A percentile compares a stretch with the other conserved stretches of the same genome.
Conservation (phyloP, 2,113 vertebrate genomes). For the Pseudopodoces humilis region DNA sequence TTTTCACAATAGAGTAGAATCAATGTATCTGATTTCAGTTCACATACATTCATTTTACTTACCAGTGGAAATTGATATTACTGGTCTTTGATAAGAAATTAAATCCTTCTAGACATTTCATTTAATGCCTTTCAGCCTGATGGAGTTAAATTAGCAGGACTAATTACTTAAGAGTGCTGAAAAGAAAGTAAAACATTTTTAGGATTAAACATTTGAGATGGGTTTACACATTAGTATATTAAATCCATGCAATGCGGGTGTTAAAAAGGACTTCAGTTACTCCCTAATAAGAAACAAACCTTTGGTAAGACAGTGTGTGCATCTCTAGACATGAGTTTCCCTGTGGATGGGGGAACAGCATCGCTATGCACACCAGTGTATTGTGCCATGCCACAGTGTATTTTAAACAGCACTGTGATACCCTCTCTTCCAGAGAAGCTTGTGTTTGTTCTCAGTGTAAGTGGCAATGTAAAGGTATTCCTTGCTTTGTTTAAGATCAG, state of each 20-base stretch:
- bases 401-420: background rate
- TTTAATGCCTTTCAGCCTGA: slow-evolving; percentile 2
- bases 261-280: background rate
- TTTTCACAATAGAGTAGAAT: background rate
- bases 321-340: background rate
- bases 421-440: background rate
- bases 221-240: background rate
- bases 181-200: slow-evolving; percentile 13
- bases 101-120: slow-evolving; percentile 8
- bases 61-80: background rate
- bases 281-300: background rate
- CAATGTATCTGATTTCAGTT: slow-evolving; percentile 4
- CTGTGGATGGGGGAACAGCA: background rate
- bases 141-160: slow-evolving; percentile 36
- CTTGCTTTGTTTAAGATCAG: background rate
- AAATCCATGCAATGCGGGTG: background rate
- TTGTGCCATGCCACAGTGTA: background rate
- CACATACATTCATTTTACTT: slow-evolving; percentile 8
- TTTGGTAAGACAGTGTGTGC: background rate
- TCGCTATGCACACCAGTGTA: rapidly evolving
- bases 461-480: background rate
- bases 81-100: slow-evolving; percentile 16
- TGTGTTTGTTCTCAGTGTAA: background rate
- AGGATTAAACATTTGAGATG: background rate
- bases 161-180: background rate